Percentiles rank a stretch among this genome's conserved stretches.
Evolutionary conservation across 2,888 invertebrate genomes (phyloP).

Genomic region (Odontomyia ornata): DNA sequence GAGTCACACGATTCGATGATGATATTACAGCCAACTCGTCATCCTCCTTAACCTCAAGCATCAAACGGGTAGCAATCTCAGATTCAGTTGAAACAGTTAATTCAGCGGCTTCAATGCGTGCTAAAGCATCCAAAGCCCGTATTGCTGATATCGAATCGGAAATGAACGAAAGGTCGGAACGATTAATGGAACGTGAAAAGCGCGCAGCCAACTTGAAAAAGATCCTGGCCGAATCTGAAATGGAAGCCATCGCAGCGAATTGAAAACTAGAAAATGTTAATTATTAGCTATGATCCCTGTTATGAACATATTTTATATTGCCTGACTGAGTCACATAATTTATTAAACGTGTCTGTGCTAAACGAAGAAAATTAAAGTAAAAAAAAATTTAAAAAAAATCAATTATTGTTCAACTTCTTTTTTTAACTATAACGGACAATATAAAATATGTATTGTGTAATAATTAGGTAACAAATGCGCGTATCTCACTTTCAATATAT

Average conservation of each 20-base stretch:
- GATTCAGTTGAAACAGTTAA: constrained; percentile 63
- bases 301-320: constrained; percentile 20
- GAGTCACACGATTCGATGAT: constrained; percentile 65
- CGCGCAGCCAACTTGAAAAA: constrained; percentile 76
- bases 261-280: neutral
- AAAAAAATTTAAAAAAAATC: too few species aligned
- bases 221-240: constrained; percentile 71
- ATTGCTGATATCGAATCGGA: constrained; percentile 78
- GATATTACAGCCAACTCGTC: constrained; percentile 60
- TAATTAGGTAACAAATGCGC: constrained; percentile 32
- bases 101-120: constrained; percentile 71
- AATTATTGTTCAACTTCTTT: too few species aligned
- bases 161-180: constrained; percentile 76
- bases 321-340: neutral
- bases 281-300: constrained; percentile 3
- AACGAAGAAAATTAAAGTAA: neutral
- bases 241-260: constrained; percentile 44
- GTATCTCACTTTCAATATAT: constrained; percentile 45
- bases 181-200: constrained; percentile 75
- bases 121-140: constrained; percentile 73
- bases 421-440: neutral
- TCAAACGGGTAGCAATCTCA: constrained; percentile 72
- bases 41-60: constrained; percentile 62
- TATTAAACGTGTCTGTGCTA: neutral
- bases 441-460: constrained; percentile 11